Evolutionary conservation across 2,888 invertebrate species (phyloP), one percentile per base, ranked within the genome.

Genomic region (Pyrocoelia pectoralis): DNA sequence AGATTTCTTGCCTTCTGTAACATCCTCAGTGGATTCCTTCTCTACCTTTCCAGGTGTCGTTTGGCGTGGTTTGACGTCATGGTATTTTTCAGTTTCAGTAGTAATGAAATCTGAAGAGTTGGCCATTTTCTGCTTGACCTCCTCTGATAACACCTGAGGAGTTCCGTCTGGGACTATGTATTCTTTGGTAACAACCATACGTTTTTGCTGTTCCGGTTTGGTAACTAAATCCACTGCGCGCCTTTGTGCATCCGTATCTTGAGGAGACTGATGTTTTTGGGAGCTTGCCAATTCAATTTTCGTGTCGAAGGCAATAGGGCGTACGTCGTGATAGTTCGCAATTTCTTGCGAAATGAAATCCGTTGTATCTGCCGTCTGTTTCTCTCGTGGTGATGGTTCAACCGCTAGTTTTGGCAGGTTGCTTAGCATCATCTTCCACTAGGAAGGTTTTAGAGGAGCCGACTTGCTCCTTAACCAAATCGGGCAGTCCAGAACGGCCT

Each of bases 321-420:
- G 56, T 6, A 58, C 57, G 8, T 64, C 64, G 29, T 64, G 46
- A 28, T 33, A 61, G 8, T 28, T 48, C 15, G 40, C 29, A 1
- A 61, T 49, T 50, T 61, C 61, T 50, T 61, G 49, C 1, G 43
- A 24, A 24, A 61, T 28, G 19, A 61, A 61, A 13, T 50, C 14
- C 14, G 54, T 41, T 6, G 40, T 14, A 18, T 55, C 29, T 5
- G 28, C 12, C 46, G 64, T 52, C 13, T 59, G 41, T 53, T 56
- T 2, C 10, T 38, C 38, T 9, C n/a, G 38, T 38, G 10, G n/a
- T 29, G 9, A 8, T 29, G 5, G 6, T 29, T 5, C 9, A 29
- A 9, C 6, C 29, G 29, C 29, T 29, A 9, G 29, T 29, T 29
- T 29, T 8, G 9, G 29, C 9, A n/a, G n/a, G n/a, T n/a, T n/a